A percentile compares a stretch with the other conserved stretches of the same genome.
phyloP scores from a whole-genome alignment of 2,797 vertebrate genomes.

The Lacerta viridis region DNA sequence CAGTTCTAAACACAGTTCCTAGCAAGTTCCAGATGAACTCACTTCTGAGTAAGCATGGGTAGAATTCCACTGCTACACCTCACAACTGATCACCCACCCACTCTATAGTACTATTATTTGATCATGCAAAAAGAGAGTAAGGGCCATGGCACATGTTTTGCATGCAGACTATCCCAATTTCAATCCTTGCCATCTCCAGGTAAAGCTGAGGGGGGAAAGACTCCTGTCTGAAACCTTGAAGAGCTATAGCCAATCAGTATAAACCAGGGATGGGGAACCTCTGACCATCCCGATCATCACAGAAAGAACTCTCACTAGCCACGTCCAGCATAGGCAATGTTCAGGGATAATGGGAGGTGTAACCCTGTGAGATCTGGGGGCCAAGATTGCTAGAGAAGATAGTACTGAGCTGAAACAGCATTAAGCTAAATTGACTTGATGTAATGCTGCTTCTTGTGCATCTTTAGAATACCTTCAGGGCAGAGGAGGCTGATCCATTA shows the following conservation, averaged over 20 bases:
- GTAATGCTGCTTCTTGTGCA: no score
- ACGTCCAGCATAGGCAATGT: neutral
- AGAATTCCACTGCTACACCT: neutral
- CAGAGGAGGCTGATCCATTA: no score
- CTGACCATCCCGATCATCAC: neutral
- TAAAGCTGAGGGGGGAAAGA: neutral
- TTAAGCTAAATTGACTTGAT: no score
- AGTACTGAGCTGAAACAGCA: no score
- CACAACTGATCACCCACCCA: neutral
- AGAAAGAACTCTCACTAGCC: neutral
- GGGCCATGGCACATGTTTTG: neutral
- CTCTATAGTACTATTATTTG: neutral
- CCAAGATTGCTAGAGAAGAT: no score
- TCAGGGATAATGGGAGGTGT: no score
- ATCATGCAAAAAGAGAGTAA: neutral
- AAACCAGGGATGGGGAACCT: neutral
- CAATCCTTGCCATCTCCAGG: no score
- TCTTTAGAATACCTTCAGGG: no score
- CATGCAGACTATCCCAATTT: no score
- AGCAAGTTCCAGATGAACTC: neutral
- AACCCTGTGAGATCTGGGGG: no score
- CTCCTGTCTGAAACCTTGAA: neutral
- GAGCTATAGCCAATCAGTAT: neutral
- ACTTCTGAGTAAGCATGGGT: neutral
- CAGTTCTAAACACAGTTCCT: neutral